Base-by-base conservation (phyloP, 2,888 invertebrate genomes). In the Synergus itoensis region DNA sequence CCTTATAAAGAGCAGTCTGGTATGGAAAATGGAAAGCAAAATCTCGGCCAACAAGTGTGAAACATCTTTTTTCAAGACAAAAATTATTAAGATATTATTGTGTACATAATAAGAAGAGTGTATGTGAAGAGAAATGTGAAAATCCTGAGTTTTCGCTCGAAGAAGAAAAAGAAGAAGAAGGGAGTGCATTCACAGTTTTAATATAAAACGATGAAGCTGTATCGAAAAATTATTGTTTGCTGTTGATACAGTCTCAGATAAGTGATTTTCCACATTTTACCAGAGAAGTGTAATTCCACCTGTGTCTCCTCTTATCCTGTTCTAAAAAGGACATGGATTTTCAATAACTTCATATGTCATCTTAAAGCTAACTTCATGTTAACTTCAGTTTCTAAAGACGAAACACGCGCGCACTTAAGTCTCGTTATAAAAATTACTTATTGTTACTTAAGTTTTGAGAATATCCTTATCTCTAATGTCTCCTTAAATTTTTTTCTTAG, bases 81-180 rank as follows among this genome's bases (percentile, higher is more conserved):
- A 12, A n/a, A 11, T 36, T 3, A 48, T 48, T 53, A 9, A 53
- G 18, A 60, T 21, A 60, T 9, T 60, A 21, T 8, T 5, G 7
- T 9, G 57, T 57, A 57, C 5, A 8, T 18, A 57, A 57, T 57
- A 69, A 48, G 45, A 48, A 48, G 16, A 48, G 16, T 69, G 69
- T 45, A 45, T 53, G 69, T 73, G 53, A 21, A 73, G 69, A 28
- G 36, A 73, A 21, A 11, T 67, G 12, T 36, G 18, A 60, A 60
- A 18, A 60, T 60, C 2, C 8, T 21, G 21, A 3, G 18, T 2
- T 21, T 9, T 48, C 36, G 5, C 36, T 36, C 36, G 36, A 36
- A 36, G 36, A 36, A 36, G 36, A 28, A 45, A 3, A 69, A 36
- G 36, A 36, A 36, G 16, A 69, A 36, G 36, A 36, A 36, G 16